phyloP scores from a whole-genome alignment of 2,797 vertebrate species.

The Triplophysa yarkandensis region DNA sequence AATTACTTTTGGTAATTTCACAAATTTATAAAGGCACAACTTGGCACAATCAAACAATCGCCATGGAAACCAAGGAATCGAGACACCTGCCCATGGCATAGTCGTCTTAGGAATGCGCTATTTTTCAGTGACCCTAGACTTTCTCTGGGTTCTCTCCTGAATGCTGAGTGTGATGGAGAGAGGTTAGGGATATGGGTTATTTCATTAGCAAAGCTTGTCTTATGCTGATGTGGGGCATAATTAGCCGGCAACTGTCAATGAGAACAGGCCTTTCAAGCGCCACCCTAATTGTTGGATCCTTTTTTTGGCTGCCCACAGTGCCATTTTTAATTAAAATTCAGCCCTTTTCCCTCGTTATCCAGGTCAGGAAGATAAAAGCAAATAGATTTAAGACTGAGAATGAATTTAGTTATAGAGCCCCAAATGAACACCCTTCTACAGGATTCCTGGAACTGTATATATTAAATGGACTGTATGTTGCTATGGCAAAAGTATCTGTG shows the following conservation, averaged over 20 bases:
- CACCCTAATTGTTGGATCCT: constrained; percentile 53
- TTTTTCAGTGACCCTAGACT: constrained; percentile 26
- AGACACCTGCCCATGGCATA: constrained; percentile 13
- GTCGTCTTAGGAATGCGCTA: constrained; percentile 28
- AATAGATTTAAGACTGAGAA: constrained; percentile 5
- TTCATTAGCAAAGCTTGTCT: constrained; percentile 62
- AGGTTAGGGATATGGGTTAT: constrained; percentile 50
- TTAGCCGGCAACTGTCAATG: constrained; percentile 56
- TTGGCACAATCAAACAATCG: constrained; percentile 16
- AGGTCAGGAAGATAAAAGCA: constrained; percentile 31
- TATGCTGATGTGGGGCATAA: constrained; percentile 59
- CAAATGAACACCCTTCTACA: constrained; percentile 5
- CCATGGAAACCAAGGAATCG: constrained; percentile 19
- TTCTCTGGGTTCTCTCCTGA: constrained; percentile 26
- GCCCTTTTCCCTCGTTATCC: constrained; percentile 67
- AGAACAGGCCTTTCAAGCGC: constrained; percentile 51
- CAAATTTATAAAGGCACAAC: constrained; percentile 8
- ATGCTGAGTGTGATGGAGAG: constrained; percentile 21
- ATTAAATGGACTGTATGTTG: not conserved
- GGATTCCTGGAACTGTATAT: not conserved
- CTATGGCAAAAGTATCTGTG: not conserved
- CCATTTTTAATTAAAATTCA: constrained; percentile 76
- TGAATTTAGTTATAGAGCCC: constrained; percentile 11
- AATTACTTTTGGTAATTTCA: constrained; percentile 8
- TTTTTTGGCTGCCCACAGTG: constrained; percentile 54